Conservation (phyloP, 2,113 vertebrate species). For the Copsychus sechellarum region DNA sequence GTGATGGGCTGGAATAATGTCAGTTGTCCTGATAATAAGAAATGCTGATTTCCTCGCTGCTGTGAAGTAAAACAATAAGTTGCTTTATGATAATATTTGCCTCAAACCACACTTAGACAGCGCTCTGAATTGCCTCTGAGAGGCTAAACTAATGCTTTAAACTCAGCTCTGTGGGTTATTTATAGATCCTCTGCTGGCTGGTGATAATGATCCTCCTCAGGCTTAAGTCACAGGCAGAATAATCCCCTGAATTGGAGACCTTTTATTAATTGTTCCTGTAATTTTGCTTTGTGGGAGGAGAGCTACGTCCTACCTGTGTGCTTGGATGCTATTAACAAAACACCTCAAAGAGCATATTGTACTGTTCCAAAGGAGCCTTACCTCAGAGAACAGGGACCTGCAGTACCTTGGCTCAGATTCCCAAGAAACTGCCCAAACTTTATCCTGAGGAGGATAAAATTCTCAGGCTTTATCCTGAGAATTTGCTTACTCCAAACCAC, state of each 20-base stretch:
- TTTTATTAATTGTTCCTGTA: conserved; percentile 35
- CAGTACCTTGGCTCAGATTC: not conserved
- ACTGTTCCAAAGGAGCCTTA: conserved; percentile 17
- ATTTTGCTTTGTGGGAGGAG: not conserved
- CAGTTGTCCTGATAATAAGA: not conserved
- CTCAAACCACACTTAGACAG: conserved; percentile 39
- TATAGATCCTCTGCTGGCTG: conserved; percentile 42
- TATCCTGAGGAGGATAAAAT: not conserved
- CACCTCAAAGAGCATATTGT: not conserved
- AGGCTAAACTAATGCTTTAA: conserved; percentile 10
- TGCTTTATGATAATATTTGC: conserved; percentile 21
- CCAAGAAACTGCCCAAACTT: not conserved
- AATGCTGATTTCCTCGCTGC: not conserved
- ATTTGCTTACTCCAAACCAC: not conserved
- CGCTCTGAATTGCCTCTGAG: not conserved
- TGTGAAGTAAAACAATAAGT: conserved; percentile 53
- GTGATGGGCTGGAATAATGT: not conserved
- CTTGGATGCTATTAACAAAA: conserved; percentile 11
- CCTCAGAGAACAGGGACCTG: not conserved
- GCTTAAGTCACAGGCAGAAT: conserved; percentile 46
- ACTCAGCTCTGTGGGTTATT: conserved; percentile 7
- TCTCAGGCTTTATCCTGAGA: not conserved
- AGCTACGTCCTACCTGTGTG: not conserved
- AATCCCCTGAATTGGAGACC: conserved; percentile 23
- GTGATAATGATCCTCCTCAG: conserved; percentile 40